These are phyloP conservation scores for Gila robusta DNA, from an alignment of 2,797 vertebrate species.

Conservation along the genomic window DNA sequence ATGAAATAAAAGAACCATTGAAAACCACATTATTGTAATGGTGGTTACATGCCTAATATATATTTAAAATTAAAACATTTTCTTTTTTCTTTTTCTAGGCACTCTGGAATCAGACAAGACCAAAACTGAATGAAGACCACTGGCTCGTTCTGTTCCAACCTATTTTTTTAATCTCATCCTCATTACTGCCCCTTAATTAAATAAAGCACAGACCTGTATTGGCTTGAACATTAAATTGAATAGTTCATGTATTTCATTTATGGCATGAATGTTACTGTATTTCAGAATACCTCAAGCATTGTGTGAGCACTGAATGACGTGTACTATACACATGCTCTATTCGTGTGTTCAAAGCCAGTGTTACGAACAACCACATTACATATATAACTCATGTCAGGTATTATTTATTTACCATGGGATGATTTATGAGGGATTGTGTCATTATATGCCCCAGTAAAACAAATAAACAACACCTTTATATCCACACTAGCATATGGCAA, in stretches of 20 bases:
- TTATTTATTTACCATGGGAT: constrained; percentile 14
- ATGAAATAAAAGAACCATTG: not conserved
- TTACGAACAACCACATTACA: constrained; percentile 7
- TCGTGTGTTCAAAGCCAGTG: constrained; percentile 34
- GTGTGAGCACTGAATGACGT: not conserved
- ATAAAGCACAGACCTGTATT: constrained; percentile 55
- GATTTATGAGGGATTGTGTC: constrained; percentile 18
- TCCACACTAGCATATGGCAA: constrained; percentile 9
- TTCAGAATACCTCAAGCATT: constrained; percentile 46
- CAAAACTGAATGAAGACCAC: constrained; percentile 63
- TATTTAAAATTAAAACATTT: not conserved
- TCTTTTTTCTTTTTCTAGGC: constrained; percentile 47
- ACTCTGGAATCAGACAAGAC: constrained; percentile 55
- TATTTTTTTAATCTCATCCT: constrained; percentile 2
- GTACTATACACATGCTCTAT: constrained; percentile 20
- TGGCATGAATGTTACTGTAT: constrained; percentile 21
- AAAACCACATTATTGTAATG: not conserved
- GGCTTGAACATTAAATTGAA: not conserved
- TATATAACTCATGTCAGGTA: not conserved
- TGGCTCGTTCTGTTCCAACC: not conserved
- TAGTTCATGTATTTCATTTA: constrained; percentile 15
- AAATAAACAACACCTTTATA: constrained; percentile 29
- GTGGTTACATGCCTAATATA: not conserved
- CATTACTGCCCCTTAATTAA: not conserved
- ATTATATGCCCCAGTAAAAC: not conserved